Evolutionary conservation across 2,113 vertebrate species (phyloP).

Genomic region (Syrmaticus mikado): DNA sequence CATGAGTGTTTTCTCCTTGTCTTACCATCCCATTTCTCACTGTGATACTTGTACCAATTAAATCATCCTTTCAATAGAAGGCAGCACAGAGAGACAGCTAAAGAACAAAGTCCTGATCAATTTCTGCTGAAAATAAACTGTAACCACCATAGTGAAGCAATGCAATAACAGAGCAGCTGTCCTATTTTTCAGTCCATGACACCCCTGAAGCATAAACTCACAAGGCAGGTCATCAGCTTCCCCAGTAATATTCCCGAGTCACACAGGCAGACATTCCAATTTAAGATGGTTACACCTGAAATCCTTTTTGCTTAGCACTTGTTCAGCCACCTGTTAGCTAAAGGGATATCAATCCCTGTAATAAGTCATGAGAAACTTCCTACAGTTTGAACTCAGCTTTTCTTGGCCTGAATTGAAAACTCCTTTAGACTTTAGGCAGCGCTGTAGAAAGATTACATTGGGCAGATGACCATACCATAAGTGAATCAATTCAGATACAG

Average conservation of each 20-base stretch:
- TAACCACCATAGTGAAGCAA: not conserved
- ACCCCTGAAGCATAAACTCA: not conserved
- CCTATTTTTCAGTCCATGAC: constrained; percentile 29
- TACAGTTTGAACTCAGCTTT: not conserved
- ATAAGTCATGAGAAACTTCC: not conserved
- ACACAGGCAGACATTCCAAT: constrained; percentile 43
- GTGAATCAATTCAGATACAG: not conserved
- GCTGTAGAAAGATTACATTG: not conserved
- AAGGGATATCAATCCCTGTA: constrained; percentile 16
- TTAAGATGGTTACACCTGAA: constrained; percentile 45
- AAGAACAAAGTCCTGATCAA: not conserved
- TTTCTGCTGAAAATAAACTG: constrained; percentile 21
- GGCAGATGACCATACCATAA: not conserved
- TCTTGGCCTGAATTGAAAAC: not conserved
- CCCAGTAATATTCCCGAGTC: not conserved
- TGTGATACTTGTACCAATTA: not conserved
- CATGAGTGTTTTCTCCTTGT: not conserved
- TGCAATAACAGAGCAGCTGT: constrained; percentile 5
- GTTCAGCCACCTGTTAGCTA: not conserved
- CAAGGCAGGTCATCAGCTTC: not conserved
- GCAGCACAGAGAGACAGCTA: not conserved
- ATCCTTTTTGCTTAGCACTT: constrained; percentile 24
- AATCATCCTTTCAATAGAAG: not conserved
- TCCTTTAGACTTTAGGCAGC: not conserved
- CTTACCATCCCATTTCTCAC: not conserved